A percentile compares a stretch with the other conserved stretches of the same genome.
phyloP scores from a whole-genome alignment of 2,113 vertebrate species.

The Dicrurus megarhynchus region DNA sequence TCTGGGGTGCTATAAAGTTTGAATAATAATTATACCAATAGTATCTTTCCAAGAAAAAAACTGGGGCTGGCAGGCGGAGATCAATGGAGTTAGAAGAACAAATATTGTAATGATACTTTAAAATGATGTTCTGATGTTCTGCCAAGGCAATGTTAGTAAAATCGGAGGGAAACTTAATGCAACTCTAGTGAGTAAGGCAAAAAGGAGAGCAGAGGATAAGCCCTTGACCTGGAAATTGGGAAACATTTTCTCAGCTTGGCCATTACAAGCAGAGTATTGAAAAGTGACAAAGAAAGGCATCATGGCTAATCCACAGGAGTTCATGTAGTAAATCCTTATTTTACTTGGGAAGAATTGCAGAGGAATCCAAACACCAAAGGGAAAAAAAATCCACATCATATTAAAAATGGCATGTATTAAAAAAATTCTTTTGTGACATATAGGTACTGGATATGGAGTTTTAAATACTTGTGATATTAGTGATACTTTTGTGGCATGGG shows the following conservation, averaged over 20 bases:
- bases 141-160: background rate
- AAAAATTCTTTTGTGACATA: background rate
- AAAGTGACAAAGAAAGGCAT: background rate
- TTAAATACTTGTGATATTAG: background rate
- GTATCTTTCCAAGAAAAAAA: background rate
- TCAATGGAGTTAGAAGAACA: background rate
- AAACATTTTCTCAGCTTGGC: background rate
- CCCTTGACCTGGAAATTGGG: background rate
- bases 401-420: background rate
- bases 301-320: background rate
- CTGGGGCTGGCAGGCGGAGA: background rate
- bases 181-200: background rate
- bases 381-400: background rate
- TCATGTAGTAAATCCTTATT: background rate
- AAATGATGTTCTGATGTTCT: background rate
- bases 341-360: background rate
- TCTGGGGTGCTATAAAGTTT: background rate
- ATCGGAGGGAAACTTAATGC: background rate
- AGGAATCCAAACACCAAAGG: background rate
- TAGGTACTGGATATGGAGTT: background rate
- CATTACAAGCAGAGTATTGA: background rate
- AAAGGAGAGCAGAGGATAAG: background rate
- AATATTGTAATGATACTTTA: background rate
- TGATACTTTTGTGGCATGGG: background rate
- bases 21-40: background rate